Base-by-base conservation (phyloP, 2,888 invertebrate genomes). In the Amiota minor region DNA sequence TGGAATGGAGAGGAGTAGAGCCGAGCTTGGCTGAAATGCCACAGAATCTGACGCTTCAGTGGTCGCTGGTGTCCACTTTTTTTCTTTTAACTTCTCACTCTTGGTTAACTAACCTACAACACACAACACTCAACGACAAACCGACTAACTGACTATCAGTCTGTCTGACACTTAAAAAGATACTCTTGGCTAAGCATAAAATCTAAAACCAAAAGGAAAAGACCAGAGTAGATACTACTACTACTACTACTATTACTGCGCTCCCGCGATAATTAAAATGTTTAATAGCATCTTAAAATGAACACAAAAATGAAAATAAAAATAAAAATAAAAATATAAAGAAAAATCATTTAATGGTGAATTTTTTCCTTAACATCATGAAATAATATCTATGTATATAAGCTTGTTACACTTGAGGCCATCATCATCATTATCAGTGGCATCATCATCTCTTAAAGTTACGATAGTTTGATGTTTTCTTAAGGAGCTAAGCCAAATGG, bases 251-350 rank as follows among this genome's bases (percentile, higher is more conserved):
- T n/a, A n/a, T 12, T 53, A 53, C 53, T 75, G 73, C 74, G 68
- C 74, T 72, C 71, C 74, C 59, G 76, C 78, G 79, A 86, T 84
- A 86, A 86, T 86, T 83, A 83, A 83, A 83, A 84, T 84, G 83
- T 81, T 86, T 86, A 86, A 83, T 83, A 78, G 74, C 83, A 81
- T 78, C 80, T 83, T 84, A 77, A 84, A 59, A 11, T 35, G 35
- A 35, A 35, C 35, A 35, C 35, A 35, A 35, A 35, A 35, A 35
- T 35, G 35, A 35, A 35, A 35, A 59, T 53, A 53, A 14, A 53
- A 53, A 53, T 9, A 53, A 53, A 53, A 53, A 53, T 10, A 8
- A 6, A 53, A 53, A 11, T 12, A 53, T 16, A 14, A 53, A 53
- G 16, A 12, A 64, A 83, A 78, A 79, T 78, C 78, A 82, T 84